Evolutionary conservation across 1,140 invertebrate species (phyloP).

Genomic region (Heliconius congener): DNA sequence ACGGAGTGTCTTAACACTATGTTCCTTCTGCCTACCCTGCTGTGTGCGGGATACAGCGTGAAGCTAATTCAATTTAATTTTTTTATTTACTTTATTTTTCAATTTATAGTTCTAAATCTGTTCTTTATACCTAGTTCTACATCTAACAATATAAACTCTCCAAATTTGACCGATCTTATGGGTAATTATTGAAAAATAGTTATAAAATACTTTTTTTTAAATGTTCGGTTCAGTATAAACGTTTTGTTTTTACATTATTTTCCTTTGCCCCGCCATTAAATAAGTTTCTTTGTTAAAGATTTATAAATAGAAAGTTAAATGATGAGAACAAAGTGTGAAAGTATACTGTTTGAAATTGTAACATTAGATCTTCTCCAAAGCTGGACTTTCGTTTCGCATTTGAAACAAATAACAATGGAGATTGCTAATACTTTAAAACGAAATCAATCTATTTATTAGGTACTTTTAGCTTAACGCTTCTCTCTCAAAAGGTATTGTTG

Average conservation of each 20-base stretch:
- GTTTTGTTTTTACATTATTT: neutral
- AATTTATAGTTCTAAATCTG: too few species aligned
- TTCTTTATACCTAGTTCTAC: too few species aligned
- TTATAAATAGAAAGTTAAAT: conserved; percentile 59
- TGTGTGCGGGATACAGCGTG: too few species aligned
- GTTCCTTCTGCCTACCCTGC: too few species aligned
- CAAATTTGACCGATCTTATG: too few species aligned
- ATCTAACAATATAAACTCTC: too few species aligned
- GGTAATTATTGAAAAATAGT: too few species aligned
- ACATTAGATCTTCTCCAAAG: conserved; percentile 1
- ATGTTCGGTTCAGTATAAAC: neutral
- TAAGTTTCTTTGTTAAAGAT: conserved; percentile 55
- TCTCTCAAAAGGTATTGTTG: too few species aligned
- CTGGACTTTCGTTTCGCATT: neutral
- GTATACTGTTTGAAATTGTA: conserved; percentile 31
- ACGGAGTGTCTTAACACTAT: too few species aligned
- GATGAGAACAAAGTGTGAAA: conserved; percentile 59
- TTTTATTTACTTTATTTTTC: too few species aligned
- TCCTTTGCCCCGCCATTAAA: conserved; percentile 15
- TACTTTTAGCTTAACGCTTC: too few species aligned
- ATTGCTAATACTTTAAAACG: neutral
- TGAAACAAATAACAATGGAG: neutral
- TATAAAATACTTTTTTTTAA: neutral
- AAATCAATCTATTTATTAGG: neutral
- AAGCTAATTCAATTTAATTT: too few species aligned